Percentiles rank a stretch among this genome's conserved stretches.
These are phyloP conservation scores for Xyliphius kryptos DNA, from an alignment of 2,113 vertebrate species.

Conservation along the genomic window DNA sequence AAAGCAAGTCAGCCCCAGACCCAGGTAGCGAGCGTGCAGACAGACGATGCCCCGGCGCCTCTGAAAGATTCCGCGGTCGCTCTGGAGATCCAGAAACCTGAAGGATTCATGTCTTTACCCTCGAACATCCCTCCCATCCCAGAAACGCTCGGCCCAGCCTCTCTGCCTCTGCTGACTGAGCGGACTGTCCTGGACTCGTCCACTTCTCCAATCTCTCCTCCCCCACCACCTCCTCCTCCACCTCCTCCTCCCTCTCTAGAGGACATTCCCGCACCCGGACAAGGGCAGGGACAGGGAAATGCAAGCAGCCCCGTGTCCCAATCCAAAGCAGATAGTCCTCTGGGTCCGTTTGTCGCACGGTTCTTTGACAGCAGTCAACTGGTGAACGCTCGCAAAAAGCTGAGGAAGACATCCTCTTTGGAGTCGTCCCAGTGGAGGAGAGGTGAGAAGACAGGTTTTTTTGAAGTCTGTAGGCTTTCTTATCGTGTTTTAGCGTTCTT, in stretches of 20 bases:
- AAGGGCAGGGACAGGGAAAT: slow-evolving; percentile 50
- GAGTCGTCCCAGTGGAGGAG: slow-evolving; percentile 84
- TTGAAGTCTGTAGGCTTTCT: no score
- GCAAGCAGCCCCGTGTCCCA: slow-evolving; percentile 46
- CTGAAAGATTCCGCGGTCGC: slow-evolving; percentile 51
- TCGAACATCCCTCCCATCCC: slow-evolving; percentile 56
- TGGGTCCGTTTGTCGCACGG: slow-evolving; percentile 59
- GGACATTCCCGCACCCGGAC: slow-evolving; percentile 40
- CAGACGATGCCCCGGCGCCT: slow-evolving; percentile 56
- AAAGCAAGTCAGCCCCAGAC: slow-evolving; percentile 55
- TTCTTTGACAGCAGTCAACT: slow-evolving; percentile 94
- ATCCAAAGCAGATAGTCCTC: slow-evolving; percentile 59
- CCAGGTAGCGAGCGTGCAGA: slow-evolving; percentile 64
- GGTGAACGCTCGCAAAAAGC: slow-evolving; percentile 85
- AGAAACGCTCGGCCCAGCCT: slow-evolving; percentile 54
- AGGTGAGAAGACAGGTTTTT: no score
- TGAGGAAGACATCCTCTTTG: slow-evolving; percentile 81
- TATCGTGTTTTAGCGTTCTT: no score
- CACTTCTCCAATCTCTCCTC: slow-evolving; percentile 53
- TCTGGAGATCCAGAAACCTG: slow-evolving; percentile 52
- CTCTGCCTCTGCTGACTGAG: slow-evolving; percentile 52
- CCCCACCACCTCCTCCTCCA: slow-evolving; percentile 41
- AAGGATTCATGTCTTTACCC: slow-evolving; percentile 62
- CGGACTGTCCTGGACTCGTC: slow-evolving; percentile 49
- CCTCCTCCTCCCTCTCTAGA: slow-evolving; percentile 49